A percentile compares a stretch with the other conserved stretches of the same genome.
phyloP scores from a whole-genome alignment of 2,888 invertebrate genomes.

The Philaethria dido region DNA sequence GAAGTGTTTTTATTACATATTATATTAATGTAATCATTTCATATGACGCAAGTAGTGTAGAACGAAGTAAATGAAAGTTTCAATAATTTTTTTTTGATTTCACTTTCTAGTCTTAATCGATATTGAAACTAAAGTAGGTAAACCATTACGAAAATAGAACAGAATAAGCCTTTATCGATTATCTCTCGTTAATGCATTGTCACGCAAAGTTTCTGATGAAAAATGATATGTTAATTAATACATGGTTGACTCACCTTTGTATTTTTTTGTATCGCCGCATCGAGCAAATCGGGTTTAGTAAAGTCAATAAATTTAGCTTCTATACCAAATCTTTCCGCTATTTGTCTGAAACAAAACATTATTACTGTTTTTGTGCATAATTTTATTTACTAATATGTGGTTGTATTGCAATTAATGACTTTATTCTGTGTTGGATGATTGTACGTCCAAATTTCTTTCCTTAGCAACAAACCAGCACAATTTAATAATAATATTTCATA shows the following conservation, averaged over 20 bases:
- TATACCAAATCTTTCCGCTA: slow-evolving; percentile 86
- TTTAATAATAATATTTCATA: too few species aligned
- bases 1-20: not conserved
- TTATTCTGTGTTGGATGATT: too few species aligned
- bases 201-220: slow-evolving; percentile 24
- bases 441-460: too few species aligned
- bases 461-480: too few species aligned
- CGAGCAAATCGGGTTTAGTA: slow-evolving; percentile 86
- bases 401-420: too few species aligned
- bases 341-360: slow-evolving; percentile 80
- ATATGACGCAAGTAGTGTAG: slow-evolving; percentile 2
- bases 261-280: slow-evolving; percentile 88
- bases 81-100: not conserved
- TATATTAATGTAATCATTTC: not conserved
- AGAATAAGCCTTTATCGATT: not conserved
- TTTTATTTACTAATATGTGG: too few species aligned
- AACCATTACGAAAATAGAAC: not conserved
- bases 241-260: slow-evolving; percentile 88
- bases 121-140: not conserved
- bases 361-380: not conserved
- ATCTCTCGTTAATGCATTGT: slow-evolving; percentile 6
- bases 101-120: not conserved
- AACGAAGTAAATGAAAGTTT: not conserved
- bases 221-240: slow-evolving; percentile 21
- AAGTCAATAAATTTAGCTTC: slow-evolving; percentile 91